Conservation (phyloP, 2,888 invertebrate species). For the Melanargia galathea region DNA sequence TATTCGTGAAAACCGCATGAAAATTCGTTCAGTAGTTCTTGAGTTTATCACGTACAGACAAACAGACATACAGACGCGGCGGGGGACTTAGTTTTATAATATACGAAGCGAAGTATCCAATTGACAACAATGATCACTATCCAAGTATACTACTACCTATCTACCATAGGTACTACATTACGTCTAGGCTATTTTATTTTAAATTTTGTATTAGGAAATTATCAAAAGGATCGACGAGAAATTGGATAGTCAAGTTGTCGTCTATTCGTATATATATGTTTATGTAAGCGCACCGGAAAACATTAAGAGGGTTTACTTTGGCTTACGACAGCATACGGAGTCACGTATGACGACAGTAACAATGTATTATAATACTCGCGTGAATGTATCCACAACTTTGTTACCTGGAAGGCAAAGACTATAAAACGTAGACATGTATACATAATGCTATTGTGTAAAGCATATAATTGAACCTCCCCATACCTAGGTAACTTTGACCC, state of each 20-base stretch:
- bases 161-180: no score
- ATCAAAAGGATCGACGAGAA: neutral
- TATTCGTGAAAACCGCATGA: no score
- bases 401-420: neutral
- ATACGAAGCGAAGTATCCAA: no score
- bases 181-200: no score
- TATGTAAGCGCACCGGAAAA: conserved; percentile 11
- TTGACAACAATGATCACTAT: no score
- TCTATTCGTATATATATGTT: neutral
- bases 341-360: conserved; percentile 8
- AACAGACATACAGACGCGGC: no score
- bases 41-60: no score
- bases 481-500: no score
- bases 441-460: neutral
- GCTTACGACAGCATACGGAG: conserved; percentile 22
- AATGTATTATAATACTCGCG: neutral
- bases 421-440: neutral
- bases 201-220: neutral
- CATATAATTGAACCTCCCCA: no score
- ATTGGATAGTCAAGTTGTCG: neutral
- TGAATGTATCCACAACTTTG: neutral
- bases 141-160: no score
- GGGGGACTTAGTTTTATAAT: no score
- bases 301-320: conserved; percentile 26
- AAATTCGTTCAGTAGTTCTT: no score